A percentile compares a stretch with the other conserved stretches of the same genome.
Conservation (phyloP, 2,888 invertebrate species). For the Caprella mutica region DNA sequence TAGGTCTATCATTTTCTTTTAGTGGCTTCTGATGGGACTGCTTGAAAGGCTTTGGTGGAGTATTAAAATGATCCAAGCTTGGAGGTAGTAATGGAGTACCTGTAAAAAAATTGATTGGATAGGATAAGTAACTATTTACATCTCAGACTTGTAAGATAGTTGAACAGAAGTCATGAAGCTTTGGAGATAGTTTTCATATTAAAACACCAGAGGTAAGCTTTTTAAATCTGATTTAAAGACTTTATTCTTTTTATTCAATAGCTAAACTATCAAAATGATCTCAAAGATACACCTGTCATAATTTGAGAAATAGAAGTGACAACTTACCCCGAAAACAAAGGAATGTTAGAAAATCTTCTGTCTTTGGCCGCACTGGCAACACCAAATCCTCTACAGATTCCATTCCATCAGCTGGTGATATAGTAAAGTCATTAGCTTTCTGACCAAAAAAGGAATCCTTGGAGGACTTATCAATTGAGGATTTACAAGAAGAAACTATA, state of each 20-base stretch:
- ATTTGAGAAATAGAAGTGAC: background rate
- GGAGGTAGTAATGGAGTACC: conserved; percentile 59
- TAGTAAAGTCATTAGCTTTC: background rate
- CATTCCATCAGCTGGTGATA: background rate
- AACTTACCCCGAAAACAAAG: conserved; percentile 61
- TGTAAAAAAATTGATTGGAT: conserved; percentile 36
- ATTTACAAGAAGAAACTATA: no score
- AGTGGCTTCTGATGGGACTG: no score
- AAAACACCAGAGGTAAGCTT: no score
- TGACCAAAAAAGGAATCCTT: background rate
- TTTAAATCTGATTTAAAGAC: no score
- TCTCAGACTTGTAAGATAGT: no score
- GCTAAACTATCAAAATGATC: background rate
- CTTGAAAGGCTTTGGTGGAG: no score
- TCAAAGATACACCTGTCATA: background rate
- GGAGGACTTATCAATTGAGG: no score
- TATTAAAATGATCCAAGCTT: conserved; percentile 57
- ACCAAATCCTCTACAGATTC: background rate
- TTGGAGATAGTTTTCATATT: no score
- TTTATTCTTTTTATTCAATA: background rate
- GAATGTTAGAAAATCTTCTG: conserved; percentile 75
- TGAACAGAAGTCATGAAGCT: no score
- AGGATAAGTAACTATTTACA: no score
- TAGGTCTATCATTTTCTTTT: background rate
- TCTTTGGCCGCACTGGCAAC: conserved; percentile 53